These are phyloP conservation scores for Borostomias antarcticus DNA, from an alignment of 2,797 vertebrate genomes.

Conservation along the genomic window DNA sequence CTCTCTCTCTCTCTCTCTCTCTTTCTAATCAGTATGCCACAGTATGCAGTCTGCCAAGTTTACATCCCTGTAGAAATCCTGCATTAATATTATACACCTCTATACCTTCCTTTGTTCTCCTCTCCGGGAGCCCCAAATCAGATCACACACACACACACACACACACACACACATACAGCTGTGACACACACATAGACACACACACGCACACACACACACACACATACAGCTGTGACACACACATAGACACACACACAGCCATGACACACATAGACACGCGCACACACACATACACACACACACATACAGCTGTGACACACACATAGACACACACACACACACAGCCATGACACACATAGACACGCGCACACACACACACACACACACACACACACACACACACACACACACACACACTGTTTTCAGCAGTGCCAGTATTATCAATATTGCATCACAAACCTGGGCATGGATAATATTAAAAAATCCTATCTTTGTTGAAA, in stretches of 20 bases:
- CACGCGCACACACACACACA: background rate
- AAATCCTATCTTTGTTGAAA: background rate
- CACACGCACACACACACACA: background rate
- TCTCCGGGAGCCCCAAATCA: background rate
- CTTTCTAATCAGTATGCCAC: background rate
- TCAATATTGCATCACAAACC: background rate
- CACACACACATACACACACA: background rate
- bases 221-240: too few species aligned
- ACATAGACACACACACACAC: background rate
- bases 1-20: background rate
- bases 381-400: background rate
- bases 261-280: too few species aligned
- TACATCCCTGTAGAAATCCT: background rate
- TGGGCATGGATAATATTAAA: background rate
- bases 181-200: background rate
- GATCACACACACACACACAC: background rate
- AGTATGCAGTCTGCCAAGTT: background rate
- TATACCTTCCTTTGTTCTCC: too few species aligned
- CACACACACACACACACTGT: background rate
- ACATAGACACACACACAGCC: background rate
- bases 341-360: background rate
- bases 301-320: background rate
- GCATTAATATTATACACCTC: background rate
- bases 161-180: background rate
- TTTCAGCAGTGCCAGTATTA: background rate